Evolutionary conservation across 2,888 invertebrate species (phyloP).

Genomic region (Acrobasis repandana): DNA sequence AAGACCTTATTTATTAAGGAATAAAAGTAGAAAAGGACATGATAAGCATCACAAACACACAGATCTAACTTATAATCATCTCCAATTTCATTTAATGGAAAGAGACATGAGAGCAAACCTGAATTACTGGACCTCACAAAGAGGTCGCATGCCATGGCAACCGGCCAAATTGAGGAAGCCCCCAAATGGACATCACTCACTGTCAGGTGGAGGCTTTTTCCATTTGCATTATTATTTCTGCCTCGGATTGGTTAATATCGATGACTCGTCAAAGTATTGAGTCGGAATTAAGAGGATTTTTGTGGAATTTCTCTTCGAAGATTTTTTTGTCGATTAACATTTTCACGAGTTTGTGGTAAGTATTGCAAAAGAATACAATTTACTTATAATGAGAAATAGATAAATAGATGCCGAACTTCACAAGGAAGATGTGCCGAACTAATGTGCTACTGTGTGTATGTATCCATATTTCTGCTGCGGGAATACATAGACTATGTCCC

Average conservation of each 20-base stretch:
- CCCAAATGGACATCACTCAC: constrained; percentile 42
- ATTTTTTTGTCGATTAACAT: not conserved
- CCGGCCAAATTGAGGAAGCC: constrained; percentile 33
- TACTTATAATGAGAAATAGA: too few species aligned
- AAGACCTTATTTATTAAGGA: too few species aligned
- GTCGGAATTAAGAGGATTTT: constrained; percentile 1
- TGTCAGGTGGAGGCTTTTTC: constrained; percentile 41
- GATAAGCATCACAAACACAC: too few species aligned
- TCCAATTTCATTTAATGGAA: constrained; percentile 2
- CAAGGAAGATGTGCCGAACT: too few species aligned
- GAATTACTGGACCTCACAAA: constrained; percentile 19
- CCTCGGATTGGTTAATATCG: constrained; percentile 22
- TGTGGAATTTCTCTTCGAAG: not conserved
- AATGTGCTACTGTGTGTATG: too few species aligned
- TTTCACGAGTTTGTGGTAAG: too few species aligned
- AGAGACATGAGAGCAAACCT: not conserved
- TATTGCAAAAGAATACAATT: too few species aligned
- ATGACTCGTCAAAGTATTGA: constrained; percentile 16
- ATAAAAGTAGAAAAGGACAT: too few species aligned
- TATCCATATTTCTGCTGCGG: too few species aligned
- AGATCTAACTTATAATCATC: not conserved
- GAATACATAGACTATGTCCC: too few species aligned
- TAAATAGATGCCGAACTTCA: too few species aligned
- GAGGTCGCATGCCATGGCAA: constrained; percentile 27
- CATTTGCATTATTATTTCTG: constrained; percentile 25